A percentile compares a stretch with the other conserved stretches of the same genome.
Evolutionary conservation across 2,888 invertebrate genomes (phyloP).

Genomic region (Dryocosmus kuriphilus): DNA sequence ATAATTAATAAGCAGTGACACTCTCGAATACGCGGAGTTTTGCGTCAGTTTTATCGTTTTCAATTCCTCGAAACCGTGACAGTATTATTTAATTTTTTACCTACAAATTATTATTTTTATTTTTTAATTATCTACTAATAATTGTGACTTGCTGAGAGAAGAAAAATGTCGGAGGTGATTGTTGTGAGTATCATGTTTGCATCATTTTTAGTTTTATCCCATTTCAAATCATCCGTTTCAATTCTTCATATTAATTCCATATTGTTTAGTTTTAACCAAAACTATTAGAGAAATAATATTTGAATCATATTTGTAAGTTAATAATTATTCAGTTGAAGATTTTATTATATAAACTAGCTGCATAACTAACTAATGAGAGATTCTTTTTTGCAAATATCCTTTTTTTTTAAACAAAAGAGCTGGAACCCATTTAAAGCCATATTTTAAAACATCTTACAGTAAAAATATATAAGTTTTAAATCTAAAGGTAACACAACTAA

Average conservation of each 20-base stretch:
- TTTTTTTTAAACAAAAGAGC: too few relatives aligned
- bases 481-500: too few relatives aligned
- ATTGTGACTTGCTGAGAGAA: slow-evolving; percentile 15
- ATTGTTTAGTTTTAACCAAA: neutral
- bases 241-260: neutral
- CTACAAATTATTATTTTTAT: slow-evolving; percentile 40
- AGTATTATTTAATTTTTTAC: slow-evolving; percentile 57
- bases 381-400: too few relatives aligned
- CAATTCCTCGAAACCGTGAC: slow-evolving; percentile 45
- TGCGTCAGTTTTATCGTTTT: neutral
- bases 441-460: too few relatives aligned
- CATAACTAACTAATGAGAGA: neutral
- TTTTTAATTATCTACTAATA: slow-evolving; percentile 40
- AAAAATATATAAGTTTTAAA: too few relatives aligned
- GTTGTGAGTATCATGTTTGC: slow-evolving; percentile 20
- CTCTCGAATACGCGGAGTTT: neutral
- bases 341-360: neutral
- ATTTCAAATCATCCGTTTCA: neutral
- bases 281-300: neutral
- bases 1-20: slow-evolving; percentile 10
- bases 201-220: neutral
- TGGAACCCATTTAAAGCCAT: too few relatives aligned
- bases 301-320: neutral
- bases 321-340: neutral
- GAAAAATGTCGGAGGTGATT: slow-evolving; percentile 37